Evolutionary conservation across 2,888 invertebrate species (phyloP).

Genomic region (Acleris literana): DNA sequence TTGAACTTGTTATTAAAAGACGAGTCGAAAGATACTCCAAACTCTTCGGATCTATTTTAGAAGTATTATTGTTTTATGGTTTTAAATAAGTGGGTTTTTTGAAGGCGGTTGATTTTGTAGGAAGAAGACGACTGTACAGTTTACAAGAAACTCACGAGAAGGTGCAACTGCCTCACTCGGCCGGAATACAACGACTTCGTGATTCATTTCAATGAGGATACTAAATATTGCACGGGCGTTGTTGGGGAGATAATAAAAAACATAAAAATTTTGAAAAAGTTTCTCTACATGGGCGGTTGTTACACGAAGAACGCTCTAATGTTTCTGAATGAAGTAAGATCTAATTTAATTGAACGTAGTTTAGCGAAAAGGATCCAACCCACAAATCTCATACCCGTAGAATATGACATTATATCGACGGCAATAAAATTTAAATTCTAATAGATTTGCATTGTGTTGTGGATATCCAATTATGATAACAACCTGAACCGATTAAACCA

Average conservation of each 20-base stretch:
- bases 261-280: constrained; percentile 69
- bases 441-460: too few species aligned
- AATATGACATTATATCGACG: too few species aligned
- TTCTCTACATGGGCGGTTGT: constrained; percentile 68
- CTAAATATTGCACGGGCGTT: constrained; percentile 60
- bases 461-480: too few species aligned
- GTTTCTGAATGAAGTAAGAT: constrained; percentile 68
- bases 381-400: too few species aligned
- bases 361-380: too few species aligned
- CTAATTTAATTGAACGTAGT: background rate
- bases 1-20: too few species aligned
- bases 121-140: constrained; percentile 66
- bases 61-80: background rate
- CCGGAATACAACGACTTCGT: constrained; percentile 68
- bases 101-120: constrained; percentile 41
- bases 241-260: constrained; percentile 74
- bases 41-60: too few species aligned
- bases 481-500: too few species aligned
- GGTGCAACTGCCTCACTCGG: constrained; percentile 68
- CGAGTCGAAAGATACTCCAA: too few species aligned
- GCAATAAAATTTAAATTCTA: too few species aligned
- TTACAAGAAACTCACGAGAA: constrained; percentile 68
- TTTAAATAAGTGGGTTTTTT: background rate
- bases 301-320: constrained; percentile 66
- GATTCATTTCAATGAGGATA: constrained; percentile 72